Evolutionary conservation across 2,113 vertebrate genomes (phyloP).

Genomic region (Lucifuga dentata): DNA sequence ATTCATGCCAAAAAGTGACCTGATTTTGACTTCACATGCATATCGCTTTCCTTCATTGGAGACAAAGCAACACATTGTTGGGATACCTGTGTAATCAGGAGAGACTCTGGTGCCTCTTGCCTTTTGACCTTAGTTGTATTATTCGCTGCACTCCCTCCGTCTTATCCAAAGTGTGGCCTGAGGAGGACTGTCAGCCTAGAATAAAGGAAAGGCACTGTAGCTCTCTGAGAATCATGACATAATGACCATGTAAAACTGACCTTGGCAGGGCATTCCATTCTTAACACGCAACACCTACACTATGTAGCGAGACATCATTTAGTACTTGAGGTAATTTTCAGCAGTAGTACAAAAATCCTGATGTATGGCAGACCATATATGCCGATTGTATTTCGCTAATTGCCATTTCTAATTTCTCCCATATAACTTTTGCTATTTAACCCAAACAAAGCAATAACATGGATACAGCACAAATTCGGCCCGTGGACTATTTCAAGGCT

Average conservation of each 20-base stretch:
- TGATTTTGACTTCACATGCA: conserved; percentile 52
- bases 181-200: conserved; percentile 28
- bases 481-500: conserved; percentile 52
- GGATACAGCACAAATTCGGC: conserved; percentile 42
- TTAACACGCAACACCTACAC: conserved; percentile 38
- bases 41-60: conserved; percentile 30
- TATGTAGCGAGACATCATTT: conserved; percentile 40
- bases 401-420: conserved; percentile 53
- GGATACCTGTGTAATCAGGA: conserved; percentile 65
- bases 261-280: conserved; percentile 42
- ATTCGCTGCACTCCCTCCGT: conserved; percentile 47
- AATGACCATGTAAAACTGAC: conserved; percentile 39
- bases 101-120: conserved; percentile 59
- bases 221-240: conserved; percentile 24
- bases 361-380: conserved; percentile 39
- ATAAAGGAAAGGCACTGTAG: neutral
- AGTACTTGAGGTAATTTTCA: conserved; percentile 43
- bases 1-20: conserved; percentile 42
- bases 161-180: conserved; percentile 38
- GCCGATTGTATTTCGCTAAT: conserved; percentile 45
- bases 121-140: conserved; percentile 63
- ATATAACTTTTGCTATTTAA: neutral
- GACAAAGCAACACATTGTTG: conserved; percentile 68
- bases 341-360: conserved; percentile 20
- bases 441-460: conserved; percentile 54